phyloP scores from a whole-genome alignment of 2,797 vertebrate species.

The Rallus crepitans region DNA sequence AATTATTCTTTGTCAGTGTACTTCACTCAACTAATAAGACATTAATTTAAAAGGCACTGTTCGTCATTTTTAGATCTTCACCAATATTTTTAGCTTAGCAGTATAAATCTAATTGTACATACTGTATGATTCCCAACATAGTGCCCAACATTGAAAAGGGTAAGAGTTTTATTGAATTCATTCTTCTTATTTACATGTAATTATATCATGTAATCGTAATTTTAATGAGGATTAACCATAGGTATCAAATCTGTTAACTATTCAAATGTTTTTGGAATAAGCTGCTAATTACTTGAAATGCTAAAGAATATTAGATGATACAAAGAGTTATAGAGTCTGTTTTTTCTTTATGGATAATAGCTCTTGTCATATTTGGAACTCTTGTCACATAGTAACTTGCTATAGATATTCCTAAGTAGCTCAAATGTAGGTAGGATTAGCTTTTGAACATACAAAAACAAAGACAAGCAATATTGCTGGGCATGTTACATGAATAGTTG shows the following conservation, averaged over 20 bases:
- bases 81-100: conserved; percentile 84
- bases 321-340: conserved; percentile 63
- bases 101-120: conserved; percentile 83
- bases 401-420: not conserved
- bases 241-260: conserved; percentile 80
- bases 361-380: conserved; percentile 36
- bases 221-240: conserved; percentile 87
- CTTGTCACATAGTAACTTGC: conserved; percentile 26
- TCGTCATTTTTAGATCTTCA: conserved; percentile 86
- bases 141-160: conserved; percentile 77
- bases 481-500: not conserved
- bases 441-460: conserved; percentile 47
- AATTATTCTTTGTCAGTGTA: conserved; percentile 89
- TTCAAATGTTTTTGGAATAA: conserved; percentile 84
- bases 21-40: conserved; percentile 92
- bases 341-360: conserved; percentile 59
- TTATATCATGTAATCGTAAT: conserved; percentile 84
- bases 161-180: conserved; percentile 82
- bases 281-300: conserved; percentile 80
- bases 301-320: conserved; percentile 77
- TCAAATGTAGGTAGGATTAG: conserved; percentile 19
- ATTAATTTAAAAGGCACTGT: conserved; percentile 89
- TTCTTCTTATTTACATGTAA: conserved; percentile 87
- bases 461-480: conserved; percentile 21
- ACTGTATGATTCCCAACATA: conserved; percentile 78